Base-by-base conservation (phyloP, 2,797 vertebrate genomes). In the Oreonectes daqikongensis region DNA sequence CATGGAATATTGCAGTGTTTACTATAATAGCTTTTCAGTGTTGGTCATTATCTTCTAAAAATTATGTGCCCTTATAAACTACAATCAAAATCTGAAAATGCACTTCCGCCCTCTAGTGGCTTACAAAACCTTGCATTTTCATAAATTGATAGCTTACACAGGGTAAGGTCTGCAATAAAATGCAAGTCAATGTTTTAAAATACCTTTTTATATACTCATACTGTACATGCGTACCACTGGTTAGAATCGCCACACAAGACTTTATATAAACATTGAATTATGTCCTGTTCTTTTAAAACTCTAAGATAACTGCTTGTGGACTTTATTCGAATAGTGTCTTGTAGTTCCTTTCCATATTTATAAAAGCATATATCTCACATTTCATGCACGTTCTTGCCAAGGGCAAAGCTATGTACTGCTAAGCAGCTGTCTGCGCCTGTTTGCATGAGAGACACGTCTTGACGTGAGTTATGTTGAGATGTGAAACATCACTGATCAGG, bases 301-400 rank as follows among this genome's bases (percentile, higher is more conserved):
- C 6, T 65, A 68, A 53, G 40, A 75, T 52, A 50, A 71, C 66
- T 65, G 48, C 67, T 60, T 40, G 12, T 44, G 55, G 57, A 67
- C 30, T 42, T n/a, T 7, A 5, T 69, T 26, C 44, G 3, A 57
- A 46, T 14, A 30, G 77, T 74, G 73, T 24, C 81, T 76, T 66
- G 71, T 61, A 63, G 61, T 22, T 35, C 10, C 48, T 77, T 77
- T 66, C 50, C 82, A 84, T 85, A 81, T 81, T 82, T 80, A 83
- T 70, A 82, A 57, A 69, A 71, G 59, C 35, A 52, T 77, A 79
- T 20, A 46, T 77, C 69, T 70, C 30, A 7, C 10, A 77, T 74
- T 75, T 60, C 42, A 28, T 69, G 59, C 71, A 64, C 69, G 68
- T 53, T 82, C 50, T 73, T 48, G 80, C 83, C 69, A 30, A 46